A percentile compares a stretch with the other conserved stretches of the same genome.
Conservation (phyloP, 1,140 invertebrate species). For the Ooceraea biroi region DNA sequence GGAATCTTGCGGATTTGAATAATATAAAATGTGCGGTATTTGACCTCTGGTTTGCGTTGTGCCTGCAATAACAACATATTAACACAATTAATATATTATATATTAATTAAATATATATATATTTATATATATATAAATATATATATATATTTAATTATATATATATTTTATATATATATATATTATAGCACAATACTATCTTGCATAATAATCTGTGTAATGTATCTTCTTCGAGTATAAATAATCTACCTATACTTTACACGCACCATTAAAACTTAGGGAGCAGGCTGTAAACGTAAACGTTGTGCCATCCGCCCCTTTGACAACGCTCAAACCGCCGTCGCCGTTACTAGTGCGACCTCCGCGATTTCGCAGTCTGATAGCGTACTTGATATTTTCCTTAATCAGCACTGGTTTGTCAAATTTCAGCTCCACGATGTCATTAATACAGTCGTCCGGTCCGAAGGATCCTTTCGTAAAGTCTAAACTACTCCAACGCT, state of each 20-base stretch:
- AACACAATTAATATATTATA: neutral
- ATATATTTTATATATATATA: no score
- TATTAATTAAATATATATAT: no score
- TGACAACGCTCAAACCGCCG: slow-evolving; percentile 93
- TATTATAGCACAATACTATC: no score
- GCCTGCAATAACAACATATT: slow-evolving; percentile 69
- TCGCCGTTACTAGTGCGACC: slow-evolving; percentile 97
- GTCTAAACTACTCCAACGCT: slow-evolving; percentile 92
- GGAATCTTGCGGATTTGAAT: slow-evolving; percentile 88
- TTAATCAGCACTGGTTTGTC: slow-evolving; percentile 95
- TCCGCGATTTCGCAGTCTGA: slow-evolving; percentile 96
- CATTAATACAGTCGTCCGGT: slow-evolving; percentile 91
- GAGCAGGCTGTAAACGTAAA: slow-evolving; percentile 97
- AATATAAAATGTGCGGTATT: slow-evolving; percentile 97
- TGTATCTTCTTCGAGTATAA: neutral
- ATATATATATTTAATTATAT: no score
- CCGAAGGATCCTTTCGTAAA: slow-evolving; percentile 91
- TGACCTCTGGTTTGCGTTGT: slow-evolving; percentile 97
- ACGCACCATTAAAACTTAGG: slow-evolving; percentile 96
- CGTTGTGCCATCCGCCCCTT: slow-evolving; percentile 96
- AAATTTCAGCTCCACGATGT: slow-evolving; percentile 96
- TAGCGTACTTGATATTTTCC: slow-evolving; percentile 95
- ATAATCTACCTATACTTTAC: neutral
- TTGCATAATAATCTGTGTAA: neutral
- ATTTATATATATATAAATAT: no score